Percentiles rank a stretch among this genome's conserved stretches.
phyloP scores from a whole-genome alignment of 2,888 invertebrate genomes.

The Lithophane semibrunnea region DNA sequence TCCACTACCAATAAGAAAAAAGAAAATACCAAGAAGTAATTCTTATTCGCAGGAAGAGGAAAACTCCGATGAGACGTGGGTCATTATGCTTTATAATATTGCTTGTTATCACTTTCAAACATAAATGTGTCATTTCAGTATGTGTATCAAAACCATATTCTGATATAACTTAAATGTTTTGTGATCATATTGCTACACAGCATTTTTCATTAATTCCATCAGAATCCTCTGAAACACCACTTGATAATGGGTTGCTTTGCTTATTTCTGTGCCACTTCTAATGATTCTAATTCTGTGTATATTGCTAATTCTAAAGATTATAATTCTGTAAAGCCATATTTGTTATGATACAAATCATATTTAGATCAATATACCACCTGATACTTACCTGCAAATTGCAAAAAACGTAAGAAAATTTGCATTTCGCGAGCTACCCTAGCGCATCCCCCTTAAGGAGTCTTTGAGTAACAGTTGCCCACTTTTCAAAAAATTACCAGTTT shows the following conservation, averaged over 20 bases:
- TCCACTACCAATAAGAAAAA: slow-evolving; percentile 63
- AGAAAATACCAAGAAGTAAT: slow-evolving; percentile 60
- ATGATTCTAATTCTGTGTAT: too few relatives aligned
- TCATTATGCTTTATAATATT: slow-evolving; percentile 27
- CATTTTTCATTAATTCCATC: neutral
- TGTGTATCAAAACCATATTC: slow-evolving; percentile 5
- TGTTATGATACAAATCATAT: too few relatives aligned
- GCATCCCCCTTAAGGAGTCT: neutral
- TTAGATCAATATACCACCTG: too few relatives aligned
- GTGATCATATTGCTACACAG: neutral
- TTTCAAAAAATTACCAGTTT: neutral
- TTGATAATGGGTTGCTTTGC: neutral
- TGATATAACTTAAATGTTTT: neutral
- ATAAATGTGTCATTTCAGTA: slow-evolving; percentile 9
- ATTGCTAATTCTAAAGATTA: too few relatives aligned
- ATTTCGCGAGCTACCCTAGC: too few relatives aligned
- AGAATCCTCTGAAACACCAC: neutral
- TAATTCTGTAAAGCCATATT: too few relatives aligned
- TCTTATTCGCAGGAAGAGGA: slow-evolving; percentile 64
- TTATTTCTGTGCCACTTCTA: neutral
- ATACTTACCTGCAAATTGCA: too few relatives aligned
- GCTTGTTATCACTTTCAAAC: slow-evolving; percentile 29
- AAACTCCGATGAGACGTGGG: slow-evolving; percentile 68
- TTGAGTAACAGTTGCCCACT: neutral
- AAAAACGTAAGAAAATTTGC: too few relatives aligned